Conservation (phyloP, 2,797 vertebrate genomes). For the Pyrrhura leucotis region DNA sequence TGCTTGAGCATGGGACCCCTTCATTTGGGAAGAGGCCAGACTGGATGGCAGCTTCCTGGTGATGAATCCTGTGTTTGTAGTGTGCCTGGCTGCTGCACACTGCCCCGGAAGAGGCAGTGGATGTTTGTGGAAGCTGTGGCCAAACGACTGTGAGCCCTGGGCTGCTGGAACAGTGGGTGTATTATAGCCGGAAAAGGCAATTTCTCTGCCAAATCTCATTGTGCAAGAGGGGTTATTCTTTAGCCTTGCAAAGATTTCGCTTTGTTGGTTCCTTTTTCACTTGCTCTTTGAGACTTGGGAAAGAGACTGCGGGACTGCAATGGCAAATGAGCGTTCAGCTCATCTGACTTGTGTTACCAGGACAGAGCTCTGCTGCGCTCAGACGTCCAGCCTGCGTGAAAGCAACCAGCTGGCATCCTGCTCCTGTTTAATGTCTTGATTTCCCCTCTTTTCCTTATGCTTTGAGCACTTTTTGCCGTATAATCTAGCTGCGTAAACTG, state of each 20-base stretch:
- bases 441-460: neutral
- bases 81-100: accelerated
- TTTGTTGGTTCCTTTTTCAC: constrained; percentile 28
- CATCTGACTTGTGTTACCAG: neutral
- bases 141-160: constrained; percentile 11
- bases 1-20: neutral
- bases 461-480: neutral
- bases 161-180: constrained; percentile 33
- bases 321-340: neutral
- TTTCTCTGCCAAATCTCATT: constrained; percentile 44
- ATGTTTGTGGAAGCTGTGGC: neutral
- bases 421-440: neutral
- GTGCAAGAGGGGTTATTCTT: constrained; percentile 51
- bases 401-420: neutral
- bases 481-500: neutral
- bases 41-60: constrained; percentile 23
- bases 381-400: neutral
- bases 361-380: constrained; percentile 16
- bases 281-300: constrained; percentile 15
- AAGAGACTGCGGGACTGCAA: neutral
- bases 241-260: constrained; percentile 7
- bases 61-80: constrained; percentile 41
- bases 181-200: constrained; percentile 52
- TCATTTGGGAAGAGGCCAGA: neutral
- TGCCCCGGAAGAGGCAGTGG: constrained; percentile 26